Percentiles rank a stretch among this genome's conserved stretches.
phyloP scores from a whole-genome alignment of 2,888 invertebrate species.

The Acanthopleura granulata region DNA sequence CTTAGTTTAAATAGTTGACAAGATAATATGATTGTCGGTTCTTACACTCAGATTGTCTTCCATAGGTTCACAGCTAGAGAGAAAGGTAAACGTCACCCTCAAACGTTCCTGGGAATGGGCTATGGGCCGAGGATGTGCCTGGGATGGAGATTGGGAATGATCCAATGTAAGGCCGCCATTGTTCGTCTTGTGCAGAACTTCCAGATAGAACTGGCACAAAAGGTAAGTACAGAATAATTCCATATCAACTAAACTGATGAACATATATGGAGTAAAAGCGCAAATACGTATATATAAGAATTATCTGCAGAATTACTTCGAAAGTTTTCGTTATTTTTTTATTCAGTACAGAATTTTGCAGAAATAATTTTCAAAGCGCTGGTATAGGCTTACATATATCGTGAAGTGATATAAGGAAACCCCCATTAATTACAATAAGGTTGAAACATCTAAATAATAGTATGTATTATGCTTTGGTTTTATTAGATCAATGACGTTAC shows the following conservation, averaged over 20 bases:
- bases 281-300: neutral
- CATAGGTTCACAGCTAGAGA: conserved; percentile 39
- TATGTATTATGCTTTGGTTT: no score
- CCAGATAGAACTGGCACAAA: conserved; percentile 28
- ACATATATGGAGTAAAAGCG: neutral
- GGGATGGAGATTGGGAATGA: conserved; percentile 41
- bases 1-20: no score
- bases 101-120: conserved; percentile 46
- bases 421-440: no score
- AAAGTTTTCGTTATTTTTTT: neutral
- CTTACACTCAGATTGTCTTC: neutral
- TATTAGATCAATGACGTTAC: neutral
- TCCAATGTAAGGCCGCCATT: conserved; percentile 39
- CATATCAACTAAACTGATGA: neutral
- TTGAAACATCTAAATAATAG: no score
- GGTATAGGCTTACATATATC: neutral
- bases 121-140: conserved; percentile 52
- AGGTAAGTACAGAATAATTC: conserved; percentile 30
- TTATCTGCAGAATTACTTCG: neutral
- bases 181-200: conserved; percentile 41
- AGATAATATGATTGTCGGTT: no score
- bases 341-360: neutral
- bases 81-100: conserved; percentile 32
- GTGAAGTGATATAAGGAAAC: neutral
- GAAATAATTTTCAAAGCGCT: neutral